Evolutionary conservation across 2,888 invertebrate genomes (phyloP).

Genomic region (Microctonus aethiopoides): DNA sequence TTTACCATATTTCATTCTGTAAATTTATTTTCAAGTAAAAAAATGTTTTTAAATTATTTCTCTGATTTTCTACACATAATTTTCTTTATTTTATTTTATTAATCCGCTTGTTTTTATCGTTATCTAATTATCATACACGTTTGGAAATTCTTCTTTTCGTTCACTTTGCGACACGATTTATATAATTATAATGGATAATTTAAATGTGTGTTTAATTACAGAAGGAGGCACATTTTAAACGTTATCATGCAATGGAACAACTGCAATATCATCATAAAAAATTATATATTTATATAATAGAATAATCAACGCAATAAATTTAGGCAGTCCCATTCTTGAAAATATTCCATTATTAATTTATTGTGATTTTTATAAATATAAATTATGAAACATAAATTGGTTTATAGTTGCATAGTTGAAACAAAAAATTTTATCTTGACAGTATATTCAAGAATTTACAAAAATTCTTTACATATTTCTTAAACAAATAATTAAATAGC

Average conservation of each 20-base stretch:
- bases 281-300: not conserved
- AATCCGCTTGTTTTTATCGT: not conserved
- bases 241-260: slow-evolving; percentile 39
- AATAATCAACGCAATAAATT: not conserved
- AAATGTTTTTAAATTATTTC: slow-evolving; percentile 3
- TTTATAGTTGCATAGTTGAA: no score
- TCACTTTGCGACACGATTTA: not conserved
- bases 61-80: not conserved
- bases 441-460: not conserved
- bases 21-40: slow-evolving; percentile 9
- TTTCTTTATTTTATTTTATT: not conserved
- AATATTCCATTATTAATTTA: no score
- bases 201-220: slow-evolving; percentile 38
- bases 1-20: not conserved
- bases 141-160: not conserved
- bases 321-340: not conserved
- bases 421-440: not conserved
- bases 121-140: not conserved
- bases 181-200: slow-evolving; percentile 5
- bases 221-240: slow-evolving; percentile 41
- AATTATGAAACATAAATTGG: no score
- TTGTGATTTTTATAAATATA: no score
- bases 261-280: slow-evolving; percentile 12
- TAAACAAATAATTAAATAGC: not conserved
- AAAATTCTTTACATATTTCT: no score